A percentile compares a stretch with the other conserved stretches of the same genome.
These are phyloP conservation scores for Rachycentron canadum DNA, from an alignment of 2,797 vertebrate species.

Conservation along the genomic window DNA sequence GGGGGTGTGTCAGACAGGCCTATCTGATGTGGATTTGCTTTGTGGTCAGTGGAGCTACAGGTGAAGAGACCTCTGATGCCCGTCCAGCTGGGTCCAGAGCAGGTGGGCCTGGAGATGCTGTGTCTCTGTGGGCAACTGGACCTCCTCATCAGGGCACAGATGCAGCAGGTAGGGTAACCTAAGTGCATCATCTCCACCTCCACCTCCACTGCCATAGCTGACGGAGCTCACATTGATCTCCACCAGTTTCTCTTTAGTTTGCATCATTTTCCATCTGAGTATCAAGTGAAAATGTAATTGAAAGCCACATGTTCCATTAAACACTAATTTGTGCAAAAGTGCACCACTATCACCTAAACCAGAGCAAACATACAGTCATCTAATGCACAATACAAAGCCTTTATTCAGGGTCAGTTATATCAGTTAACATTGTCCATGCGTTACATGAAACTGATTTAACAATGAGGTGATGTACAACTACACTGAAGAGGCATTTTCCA, in stretches of 20 bases:
- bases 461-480: background rate
- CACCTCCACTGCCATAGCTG: no score
- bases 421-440: background rate
- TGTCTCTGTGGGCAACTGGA: slow-evolving; percentile 88
- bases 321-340: no score
- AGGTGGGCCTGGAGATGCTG: slow-evolving; percentile 89
- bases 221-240: background rate
- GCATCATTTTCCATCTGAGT: background rate
- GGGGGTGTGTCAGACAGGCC: background rate
- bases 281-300: background rate
- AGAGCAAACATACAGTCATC: no score
- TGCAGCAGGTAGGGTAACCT: slow-evolving; percentile 79
- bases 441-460: background rate
- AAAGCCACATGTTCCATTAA: background rate
- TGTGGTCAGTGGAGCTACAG: slow-evolving; percentile 85
- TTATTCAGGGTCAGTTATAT: background rate
- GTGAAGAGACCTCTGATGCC: slow-evolving; percentile 87
- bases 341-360: no score
- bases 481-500: background rate
- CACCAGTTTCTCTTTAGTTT: background rate
- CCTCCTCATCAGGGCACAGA: slow-evolving; percentile 87
- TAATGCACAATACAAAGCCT: background rate
- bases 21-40: slow-evolving; percentile 22
- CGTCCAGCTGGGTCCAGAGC: slow-evolving; percentile 84
- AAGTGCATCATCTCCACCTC: background rate